Evolutionary conservation across 1,140 invertebrate genomes (phyloP).

Genomic region (Steinernema feltiae): DNA sequence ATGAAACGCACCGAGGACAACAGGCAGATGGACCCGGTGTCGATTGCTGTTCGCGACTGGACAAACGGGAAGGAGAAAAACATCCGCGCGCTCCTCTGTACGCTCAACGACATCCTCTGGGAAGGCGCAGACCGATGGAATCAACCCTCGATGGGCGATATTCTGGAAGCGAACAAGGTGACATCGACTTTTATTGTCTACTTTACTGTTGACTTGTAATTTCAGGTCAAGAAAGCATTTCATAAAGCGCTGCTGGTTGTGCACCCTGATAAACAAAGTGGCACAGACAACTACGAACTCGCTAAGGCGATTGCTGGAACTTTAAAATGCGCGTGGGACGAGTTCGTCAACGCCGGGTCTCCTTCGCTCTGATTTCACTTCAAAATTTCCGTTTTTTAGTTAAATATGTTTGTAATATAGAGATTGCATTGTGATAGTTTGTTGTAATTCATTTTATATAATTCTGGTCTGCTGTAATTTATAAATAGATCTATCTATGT

Average conservation of each 20-base stretch:
- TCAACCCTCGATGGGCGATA: conserved; percentile 83
- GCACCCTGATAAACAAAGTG: conserved; percentile 82
- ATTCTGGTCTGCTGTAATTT: no score
- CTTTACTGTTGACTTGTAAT: neutral
- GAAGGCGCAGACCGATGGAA: conserved; percentile 79
- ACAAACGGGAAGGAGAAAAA: conserved; percentile 92
- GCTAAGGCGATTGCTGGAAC: conserved; percentile 68
- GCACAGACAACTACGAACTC: conserved; percentile 63
- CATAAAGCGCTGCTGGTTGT: conserved; percentile 88
- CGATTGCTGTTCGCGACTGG: conserved; percentile 68
- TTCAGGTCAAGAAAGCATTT: conserved; percentile 76
- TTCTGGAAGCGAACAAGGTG: conserved; percentile 81
- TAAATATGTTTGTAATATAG: neutral
- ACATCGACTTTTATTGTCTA: neutral
- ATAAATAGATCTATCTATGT: no score
- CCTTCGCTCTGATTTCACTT: neutral
- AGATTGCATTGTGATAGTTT: neutral
- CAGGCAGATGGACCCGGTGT: conserved; percentile 43
- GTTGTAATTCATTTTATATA: no score
- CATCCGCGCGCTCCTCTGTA: conserved; percentile 85
- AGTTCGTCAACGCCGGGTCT: neutral
- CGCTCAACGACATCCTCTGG: conserved; percentile 88
- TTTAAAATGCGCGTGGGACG: neutral
- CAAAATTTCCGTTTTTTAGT: neutral
- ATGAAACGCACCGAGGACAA: conserved; percentile 40